phyloP scores from a whole-genome alignment of 64 coral and sea anemone genomes.

The Stylophora pistillata region DNA sequence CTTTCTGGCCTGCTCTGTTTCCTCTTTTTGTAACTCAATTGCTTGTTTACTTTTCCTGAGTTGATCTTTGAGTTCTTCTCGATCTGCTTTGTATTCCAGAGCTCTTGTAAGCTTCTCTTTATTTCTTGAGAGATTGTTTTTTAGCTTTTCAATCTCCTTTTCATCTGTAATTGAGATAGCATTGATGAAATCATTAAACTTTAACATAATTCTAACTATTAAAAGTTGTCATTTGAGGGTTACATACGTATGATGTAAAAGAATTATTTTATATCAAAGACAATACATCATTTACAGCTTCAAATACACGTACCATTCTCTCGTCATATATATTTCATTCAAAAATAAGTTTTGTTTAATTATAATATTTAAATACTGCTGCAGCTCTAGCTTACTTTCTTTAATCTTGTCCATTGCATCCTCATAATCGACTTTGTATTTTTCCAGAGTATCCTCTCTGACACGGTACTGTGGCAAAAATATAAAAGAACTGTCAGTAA shows the following conservation, averaged over 20 bases:
- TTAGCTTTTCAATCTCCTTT: conserved; percentile 41
- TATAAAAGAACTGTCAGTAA: neutral
- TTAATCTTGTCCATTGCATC: conserved; percentile 64
- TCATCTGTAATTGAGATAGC: neutral
- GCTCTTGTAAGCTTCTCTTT: conserved; percentile 72
- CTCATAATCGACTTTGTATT: conserved; percentile 87
- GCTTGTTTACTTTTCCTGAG: conserved; percentile 71
- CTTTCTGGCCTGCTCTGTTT: conserved; percentile 76
- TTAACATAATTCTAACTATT: no score
- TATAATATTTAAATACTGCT: neutral
- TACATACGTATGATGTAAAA: no score
- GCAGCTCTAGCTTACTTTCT: conserved; percentile 42
- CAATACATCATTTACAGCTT: no score
- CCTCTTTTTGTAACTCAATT: conserved; percentile 59
- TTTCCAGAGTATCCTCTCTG: conserved; percentile 71
- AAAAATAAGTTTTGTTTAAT: neutral
- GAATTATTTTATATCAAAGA: no score
- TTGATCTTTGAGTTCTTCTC: conserved; percentile 72
- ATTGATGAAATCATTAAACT: neutral
- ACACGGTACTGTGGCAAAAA: conserved; percentile 69
- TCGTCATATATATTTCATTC: no score
- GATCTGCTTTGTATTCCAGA: conserved; percentile 55
- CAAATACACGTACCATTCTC: no score
- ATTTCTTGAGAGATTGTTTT: conserved; percentile 51
- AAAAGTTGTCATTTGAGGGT: no score